Percentiles rank a stretch among this genome's conserved stretches.
phyloP scores from a whole-genome alignment of 1,140 invertebrate genomes.

The Drosophila rhopaloa region DNA sequence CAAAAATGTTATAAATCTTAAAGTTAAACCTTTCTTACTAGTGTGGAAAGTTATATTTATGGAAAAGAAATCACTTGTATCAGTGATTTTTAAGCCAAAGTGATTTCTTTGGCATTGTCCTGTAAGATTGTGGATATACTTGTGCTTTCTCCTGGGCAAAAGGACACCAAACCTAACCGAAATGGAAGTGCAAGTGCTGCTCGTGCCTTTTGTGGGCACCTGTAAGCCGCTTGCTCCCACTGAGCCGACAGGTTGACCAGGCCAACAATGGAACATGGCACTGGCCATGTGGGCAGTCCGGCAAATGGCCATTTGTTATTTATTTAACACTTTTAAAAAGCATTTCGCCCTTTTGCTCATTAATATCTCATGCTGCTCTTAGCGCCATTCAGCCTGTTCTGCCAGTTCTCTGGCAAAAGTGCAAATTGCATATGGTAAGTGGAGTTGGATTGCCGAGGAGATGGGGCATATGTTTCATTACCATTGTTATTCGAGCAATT shows the following conservation, averaged over 20 bases:
- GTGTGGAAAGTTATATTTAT: too few species aligned
- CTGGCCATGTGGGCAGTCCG: constrained; percentile 16
- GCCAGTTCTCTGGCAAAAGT: constrained; percentile 29
- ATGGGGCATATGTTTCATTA: constrained; percentile 60
- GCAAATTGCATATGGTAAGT: constrained; percentile 41
- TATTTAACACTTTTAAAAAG: constrained; percentile 84
- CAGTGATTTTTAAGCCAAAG: too few species aligned
- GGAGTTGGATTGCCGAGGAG: constrained; percentile 29
- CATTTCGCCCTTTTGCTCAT: constrained; percentile 78
- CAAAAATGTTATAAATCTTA: too few species aligned
- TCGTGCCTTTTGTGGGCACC: constrained; percentile 43
- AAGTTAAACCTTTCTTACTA: too few species aligned
- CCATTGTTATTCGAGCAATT: constrained; percentile 55
- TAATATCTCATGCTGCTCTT: constrained; percentile 83
- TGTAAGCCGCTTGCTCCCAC: constrained; percentile 67
- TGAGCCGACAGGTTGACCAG: constrained; percentile 37
- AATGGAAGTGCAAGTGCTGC: constrained; percentile 9
- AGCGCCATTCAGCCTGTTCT: constrained; percentile 31
- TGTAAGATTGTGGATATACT: too few species aligned
- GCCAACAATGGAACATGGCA: constrained; percentile 8
- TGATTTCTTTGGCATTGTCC: too few species aligned
- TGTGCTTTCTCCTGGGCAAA: too few species aligned
- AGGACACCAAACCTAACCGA: constrained; percentile 1
- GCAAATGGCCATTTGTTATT: constrained; percentile 75
- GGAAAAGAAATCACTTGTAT: too few species aligned